A percentile compares a stretch with the other conserved stretches of the same genome.
These are phyloP conservation scores for Morpho deidamia DNA, from an alignment of 2,888 invertebrate genomes.

Conservation along the genomic window DNA sequence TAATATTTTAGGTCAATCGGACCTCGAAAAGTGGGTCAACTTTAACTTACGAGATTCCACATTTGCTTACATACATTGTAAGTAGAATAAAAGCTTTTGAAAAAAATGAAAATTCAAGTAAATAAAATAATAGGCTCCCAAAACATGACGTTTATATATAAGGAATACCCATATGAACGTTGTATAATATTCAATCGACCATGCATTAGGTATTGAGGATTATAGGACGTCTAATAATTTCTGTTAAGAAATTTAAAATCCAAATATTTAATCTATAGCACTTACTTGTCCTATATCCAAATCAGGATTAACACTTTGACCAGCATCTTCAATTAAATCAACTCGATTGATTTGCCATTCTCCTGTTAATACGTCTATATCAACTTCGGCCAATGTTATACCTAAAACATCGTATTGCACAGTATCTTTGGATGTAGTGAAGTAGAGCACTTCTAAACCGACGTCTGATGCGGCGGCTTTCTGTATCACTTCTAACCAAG, in stretches of 20 bases:
- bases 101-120: too few relatives aligned
- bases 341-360: slow-evolving; percentile 41
- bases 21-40: too few relatives aligned
- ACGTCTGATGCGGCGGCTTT: slow-evolving; percentile 56
- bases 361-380: slow-evolving; percentile 87
- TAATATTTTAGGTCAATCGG: too few relatives aligned
- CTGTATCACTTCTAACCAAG: slow-evolving; percentile 72
- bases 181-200: neutral
- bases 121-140: too few relatives aligned
- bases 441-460: slow-evolving; percentile 51
- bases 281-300: neutral
- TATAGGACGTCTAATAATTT: neutral
- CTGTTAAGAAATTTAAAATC: neutral
- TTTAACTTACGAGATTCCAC: too few relatives aligned
- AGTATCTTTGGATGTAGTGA: slow-evolving; percentile 42
- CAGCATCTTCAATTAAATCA: neutral
- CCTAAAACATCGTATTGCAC: slow-evolving; percentile 66
- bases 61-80: too few relatives aligned
- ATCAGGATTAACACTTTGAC: neutral
- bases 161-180: too few relatives aligned
- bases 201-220: too few relatives aligned
- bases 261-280: neutral
- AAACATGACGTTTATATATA: too few relatives aligned
- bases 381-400: slow-evolving; percentile 80
- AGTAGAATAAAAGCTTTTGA: too few relatives aligned